Percentiles rank a stretch among this genome's conserved stretches.
phyloP scores from a whole-genome alignment of 1,140 invertebrate species.

The Megathymus violae region DNA sequence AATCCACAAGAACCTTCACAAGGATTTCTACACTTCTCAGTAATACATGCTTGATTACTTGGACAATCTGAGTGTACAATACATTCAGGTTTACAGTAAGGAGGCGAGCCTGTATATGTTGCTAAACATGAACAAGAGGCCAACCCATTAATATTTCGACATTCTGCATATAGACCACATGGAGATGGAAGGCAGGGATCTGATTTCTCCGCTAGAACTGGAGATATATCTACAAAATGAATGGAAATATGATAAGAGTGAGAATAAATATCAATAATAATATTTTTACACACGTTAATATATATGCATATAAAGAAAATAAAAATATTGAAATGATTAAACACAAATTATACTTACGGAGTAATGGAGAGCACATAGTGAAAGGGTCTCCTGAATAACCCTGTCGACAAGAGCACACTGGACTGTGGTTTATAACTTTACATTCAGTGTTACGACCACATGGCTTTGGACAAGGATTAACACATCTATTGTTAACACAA shows the following conservation, averaged over 20 bases:
- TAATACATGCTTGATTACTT: conserved; percentile 89
- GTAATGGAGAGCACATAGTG: conserved; percentile 83
- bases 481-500: conserved; percentile 87
- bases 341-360: conserved; percentile 87
- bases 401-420: conserved; percentile 84
- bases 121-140: conserved; percentile 87
- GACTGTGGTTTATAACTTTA: conserved; percentile 84
- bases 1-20: conserved; percentile 92
- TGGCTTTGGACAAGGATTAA: conserved; percentile 85
- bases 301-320: no score
- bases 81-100: conserved; percentile 84
- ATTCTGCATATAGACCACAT: conserved; percentile 91
- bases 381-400: conserved; percentile 86
- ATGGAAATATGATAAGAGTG: conserved; percentile 19
- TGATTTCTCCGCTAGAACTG: conserved; percentile 57
- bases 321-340: no score
- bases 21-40: conserved; percentile 91
- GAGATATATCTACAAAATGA: conserved; percentile 56
- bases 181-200: conserved; percentile 92
- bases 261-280: conserved; percentile 22
- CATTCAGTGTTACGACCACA: conserved; percentile 83
- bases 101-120: conserved; percentile 88
- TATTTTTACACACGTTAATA: conserved; percentile 14
- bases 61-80: conserved; percentile 89
- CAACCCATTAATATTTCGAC: conserved; percentile 85